Evolutionary conservation across 2,113 vertebrate genomes (phyloP).

Genomic region (Heterotis niloticus): DNA sequence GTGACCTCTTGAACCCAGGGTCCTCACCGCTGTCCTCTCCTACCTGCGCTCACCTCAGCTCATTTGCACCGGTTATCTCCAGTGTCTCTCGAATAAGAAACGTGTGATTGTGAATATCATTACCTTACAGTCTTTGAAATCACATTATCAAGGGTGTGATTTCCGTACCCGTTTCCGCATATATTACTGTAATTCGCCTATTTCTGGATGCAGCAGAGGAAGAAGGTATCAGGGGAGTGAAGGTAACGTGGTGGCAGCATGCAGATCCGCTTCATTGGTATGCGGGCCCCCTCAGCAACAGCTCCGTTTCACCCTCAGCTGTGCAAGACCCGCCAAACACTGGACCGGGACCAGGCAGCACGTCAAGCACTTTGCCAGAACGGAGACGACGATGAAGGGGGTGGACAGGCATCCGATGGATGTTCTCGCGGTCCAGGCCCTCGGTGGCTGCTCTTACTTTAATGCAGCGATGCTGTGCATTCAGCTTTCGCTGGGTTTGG

Average conservation of each 20-base stretch:
- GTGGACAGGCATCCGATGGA: neutral
- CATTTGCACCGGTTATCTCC: no score
- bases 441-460: neutral
- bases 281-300: neutral
- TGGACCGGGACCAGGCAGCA: neutral
- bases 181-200: neutral
- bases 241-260: neutral
- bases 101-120: no score
- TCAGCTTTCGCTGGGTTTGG: neutral
- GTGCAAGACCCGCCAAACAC: neutral
- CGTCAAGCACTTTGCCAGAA: neutral
- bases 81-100: no score
- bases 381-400: neutral
- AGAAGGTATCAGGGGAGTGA: neutral
- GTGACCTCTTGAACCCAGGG: constrained; percentile 2
- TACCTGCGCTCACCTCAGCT: neutral
- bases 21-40: neutral
- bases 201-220: neutral
- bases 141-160: no score
- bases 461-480: neutral
- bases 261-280: neutral
- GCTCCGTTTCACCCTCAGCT: neutral
- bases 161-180: neutral
- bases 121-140: no score
- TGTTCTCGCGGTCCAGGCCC: neutral